These are phyloP conservation scores for Erebia ligea DNA, from an alignment of 2,888 invertebrate species.

Conservation along the genomic window DNA sequence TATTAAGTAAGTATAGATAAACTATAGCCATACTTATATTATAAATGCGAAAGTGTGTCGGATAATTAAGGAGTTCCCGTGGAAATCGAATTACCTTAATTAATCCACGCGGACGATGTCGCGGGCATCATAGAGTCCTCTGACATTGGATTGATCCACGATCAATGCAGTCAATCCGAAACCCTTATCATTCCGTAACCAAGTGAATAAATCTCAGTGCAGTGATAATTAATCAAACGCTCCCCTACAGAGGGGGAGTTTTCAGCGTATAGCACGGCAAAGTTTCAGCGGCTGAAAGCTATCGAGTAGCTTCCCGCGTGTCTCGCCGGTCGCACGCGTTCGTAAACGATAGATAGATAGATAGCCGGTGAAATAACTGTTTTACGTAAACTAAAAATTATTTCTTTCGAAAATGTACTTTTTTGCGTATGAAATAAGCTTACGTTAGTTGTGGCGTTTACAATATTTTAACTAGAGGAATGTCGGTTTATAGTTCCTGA, in stretches of 20 bases:
- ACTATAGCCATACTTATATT: too few relatives aligned
- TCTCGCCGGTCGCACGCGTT: slow-evolving; percentile 15
- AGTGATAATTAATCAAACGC: slow-evolving; percentile 3
- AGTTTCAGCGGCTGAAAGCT: slow-evolving; percentile 23
- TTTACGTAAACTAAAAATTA: neutral
- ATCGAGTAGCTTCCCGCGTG: slow-evolving; percentile 1
- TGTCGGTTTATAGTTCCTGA: neutral
- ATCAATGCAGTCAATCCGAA: too few relatives aligned
- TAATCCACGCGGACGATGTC: too few relatives aligned
- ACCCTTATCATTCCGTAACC: neutral
- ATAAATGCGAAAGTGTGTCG: too few relatives aligned
- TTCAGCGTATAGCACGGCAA: neutral
- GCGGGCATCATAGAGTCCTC: too few relatives aligned
- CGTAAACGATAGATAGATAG: neutral
- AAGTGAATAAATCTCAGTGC: slow-evolving; percentile 4
- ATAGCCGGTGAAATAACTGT: neutral
- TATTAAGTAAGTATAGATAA: too few relatives aligned
- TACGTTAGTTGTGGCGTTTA: neutral
- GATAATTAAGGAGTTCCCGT: too few relatives aligned
- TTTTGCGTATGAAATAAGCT: neutral
- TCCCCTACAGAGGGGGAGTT: neutral
- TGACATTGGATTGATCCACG: too few relatives aligned
- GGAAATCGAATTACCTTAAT: too few relatives aligned
- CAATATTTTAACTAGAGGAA: neutral
- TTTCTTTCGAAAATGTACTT: neutral